Evolutionary conservation across 2,797 vertebrate species (phyloP).

Genomic region (Sylvia borin): DNA sequence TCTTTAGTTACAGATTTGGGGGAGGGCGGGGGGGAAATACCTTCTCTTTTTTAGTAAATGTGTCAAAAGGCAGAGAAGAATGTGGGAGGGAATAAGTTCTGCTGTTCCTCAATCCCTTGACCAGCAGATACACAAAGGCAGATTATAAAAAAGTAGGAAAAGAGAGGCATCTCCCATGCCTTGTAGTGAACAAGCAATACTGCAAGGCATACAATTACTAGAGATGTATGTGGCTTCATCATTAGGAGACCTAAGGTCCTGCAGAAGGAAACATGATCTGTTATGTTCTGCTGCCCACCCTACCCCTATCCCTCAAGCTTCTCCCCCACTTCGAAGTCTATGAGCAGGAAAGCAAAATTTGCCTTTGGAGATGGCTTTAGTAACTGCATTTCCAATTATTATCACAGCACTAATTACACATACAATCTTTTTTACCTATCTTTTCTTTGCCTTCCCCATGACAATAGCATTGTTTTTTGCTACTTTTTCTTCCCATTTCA

Average conservation of each 20-base stretch:
- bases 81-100: background rate
- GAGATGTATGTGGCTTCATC: background rate
- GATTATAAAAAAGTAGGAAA: background rate
- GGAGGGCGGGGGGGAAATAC: background rate
- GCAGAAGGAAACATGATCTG: background rate
- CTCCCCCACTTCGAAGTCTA: background rate
- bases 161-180: background rate
- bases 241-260: background rate
- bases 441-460: background rate
- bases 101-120: background rate
- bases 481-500: background rate
- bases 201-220: background rate
- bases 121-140: background rate
- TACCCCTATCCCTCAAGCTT: background rate
- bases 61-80: background rate
- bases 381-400: constrained; percentile 22
- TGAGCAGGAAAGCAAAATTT: background rate
- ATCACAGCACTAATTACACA: background rate
- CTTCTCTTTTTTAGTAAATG: background rate
- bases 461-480: background rate
- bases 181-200: background rate
- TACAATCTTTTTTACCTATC: background rate
- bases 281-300: background rate
- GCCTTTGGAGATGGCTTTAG: background rate
- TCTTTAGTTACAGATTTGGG: background rate